Conservation (phyloP, 2,113 vertebrate genomes). For the Merops nubicus region DNA sequence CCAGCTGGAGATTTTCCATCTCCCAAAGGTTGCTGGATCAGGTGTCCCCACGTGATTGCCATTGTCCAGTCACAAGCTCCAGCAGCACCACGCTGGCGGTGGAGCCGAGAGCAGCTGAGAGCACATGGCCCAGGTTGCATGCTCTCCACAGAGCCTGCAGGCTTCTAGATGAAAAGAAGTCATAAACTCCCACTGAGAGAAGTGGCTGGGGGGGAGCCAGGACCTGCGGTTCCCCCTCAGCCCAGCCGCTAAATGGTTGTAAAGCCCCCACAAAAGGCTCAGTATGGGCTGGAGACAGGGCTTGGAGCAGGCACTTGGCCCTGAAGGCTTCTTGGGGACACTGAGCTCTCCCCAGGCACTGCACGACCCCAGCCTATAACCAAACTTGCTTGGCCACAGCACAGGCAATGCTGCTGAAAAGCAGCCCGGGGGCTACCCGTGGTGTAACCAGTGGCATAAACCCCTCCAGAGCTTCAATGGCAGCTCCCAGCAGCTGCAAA, state of each 20-base stretch:
- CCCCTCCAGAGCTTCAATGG: fast-evolving
- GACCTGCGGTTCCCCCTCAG: not conserved
- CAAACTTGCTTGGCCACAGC: not conserved
- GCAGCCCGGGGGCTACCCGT: not conserved
- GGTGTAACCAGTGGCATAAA: fast-evolving
- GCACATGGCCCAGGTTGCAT: not conserved
- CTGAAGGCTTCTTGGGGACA: not conserved
- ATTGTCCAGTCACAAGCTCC: fast-evolving
- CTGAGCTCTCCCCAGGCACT: not conserved
- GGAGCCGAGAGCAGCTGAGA: not conserved
- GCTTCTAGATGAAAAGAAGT: not conserved
- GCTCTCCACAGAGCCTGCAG: fast-evolving
- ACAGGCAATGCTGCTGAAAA: not conserved
- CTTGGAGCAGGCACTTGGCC: fast-evolving
- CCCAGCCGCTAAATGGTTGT: fast-evolving
- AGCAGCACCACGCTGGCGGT: fast-evolving
- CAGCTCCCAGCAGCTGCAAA: not conserved
- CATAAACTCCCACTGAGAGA: not conserved
- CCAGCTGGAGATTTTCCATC: not conserved
- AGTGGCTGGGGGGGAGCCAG: fast-evolving
- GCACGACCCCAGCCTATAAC: not conserved
- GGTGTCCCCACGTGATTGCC: fast-evolving
- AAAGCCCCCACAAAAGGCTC: not conserved
- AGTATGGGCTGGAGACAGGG: fast-evolving
- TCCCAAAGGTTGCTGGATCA: not conserved